A percentile compares a stretch with the other conserved stretches of the same genome.
Evolutionary conservation across 2,888 invertebrate species (phyloP).

Genomic region (Lacanobia oleracea): DNA sequence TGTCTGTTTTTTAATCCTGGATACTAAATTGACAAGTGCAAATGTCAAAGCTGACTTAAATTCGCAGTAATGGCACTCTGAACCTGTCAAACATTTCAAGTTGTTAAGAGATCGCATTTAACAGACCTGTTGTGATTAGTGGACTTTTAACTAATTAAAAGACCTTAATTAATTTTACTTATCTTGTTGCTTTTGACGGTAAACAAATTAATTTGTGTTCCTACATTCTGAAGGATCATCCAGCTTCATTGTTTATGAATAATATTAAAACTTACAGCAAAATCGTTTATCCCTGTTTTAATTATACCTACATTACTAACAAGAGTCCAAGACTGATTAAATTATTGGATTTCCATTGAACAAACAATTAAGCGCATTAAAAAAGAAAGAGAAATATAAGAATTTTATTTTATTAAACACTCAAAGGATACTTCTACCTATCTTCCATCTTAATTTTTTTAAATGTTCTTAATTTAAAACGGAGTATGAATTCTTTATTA

Average conservation of each 20-base stretch:
- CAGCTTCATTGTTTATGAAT: neutral
- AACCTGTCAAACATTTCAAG: too few species aligned
- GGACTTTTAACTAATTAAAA: too few species aligned
- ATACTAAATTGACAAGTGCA: too few species aligned
- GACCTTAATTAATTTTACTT: neutral
- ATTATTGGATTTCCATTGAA: neutral
- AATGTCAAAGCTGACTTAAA: too few species aligned
- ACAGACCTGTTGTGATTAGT: too few species aligned
- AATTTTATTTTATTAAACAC: neutral
- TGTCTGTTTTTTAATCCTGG: too few species aligned
- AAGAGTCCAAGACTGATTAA: neutral
- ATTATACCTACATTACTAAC: neutral
- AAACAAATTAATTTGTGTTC: too few species aligned
- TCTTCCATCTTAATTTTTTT: conserved; percentile 17
- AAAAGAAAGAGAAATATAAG: neutral
- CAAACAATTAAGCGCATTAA: neutral
- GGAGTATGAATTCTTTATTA: conserved; percentile 24
- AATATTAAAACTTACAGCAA: neutral
- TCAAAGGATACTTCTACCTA: conserved; percentile 1
- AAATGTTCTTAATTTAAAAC: conserved; percentile 54
- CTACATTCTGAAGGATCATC: too few species aligned
- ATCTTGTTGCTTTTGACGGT: neutral
- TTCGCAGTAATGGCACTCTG: too few species aligned
- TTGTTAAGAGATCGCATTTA: too few species aligned
- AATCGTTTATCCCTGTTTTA: neutral